phyloP scores from a whole-genome alignment of 1,140 invertebrate species.

The Steinernema feltiae region DNA sequence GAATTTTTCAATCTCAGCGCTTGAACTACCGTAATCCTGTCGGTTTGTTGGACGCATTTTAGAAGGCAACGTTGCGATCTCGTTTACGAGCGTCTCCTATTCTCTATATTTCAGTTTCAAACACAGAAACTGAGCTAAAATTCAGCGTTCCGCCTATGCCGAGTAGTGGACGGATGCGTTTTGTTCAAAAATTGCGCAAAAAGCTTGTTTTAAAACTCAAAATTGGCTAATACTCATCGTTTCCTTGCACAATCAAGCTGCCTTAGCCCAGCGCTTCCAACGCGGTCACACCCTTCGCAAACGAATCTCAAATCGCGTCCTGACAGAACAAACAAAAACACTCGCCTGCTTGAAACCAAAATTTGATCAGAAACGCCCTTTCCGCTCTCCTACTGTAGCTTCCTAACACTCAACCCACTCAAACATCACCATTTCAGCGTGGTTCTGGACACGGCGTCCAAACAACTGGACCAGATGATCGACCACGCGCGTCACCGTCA shows the following conservation, averaged over 20 bases:
- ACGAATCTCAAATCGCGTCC: not conserved
- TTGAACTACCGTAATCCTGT: too few relatives aligned
- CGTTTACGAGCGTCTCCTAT: not conserved
- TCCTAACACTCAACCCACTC: not conserved
- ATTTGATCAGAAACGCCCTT: not conserved
- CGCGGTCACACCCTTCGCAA: not conserved
- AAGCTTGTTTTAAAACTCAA: not conserved
- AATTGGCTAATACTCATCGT: not conserved
- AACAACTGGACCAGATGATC: slow-evolving; percentile 55
- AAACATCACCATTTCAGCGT: slow-evolving; percentile 44
- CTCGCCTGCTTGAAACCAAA: not conserved
- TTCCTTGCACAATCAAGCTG: too few relatives aligned
- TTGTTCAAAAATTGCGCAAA: not conserved
- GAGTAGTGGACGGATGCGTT: too few relatives aligned
- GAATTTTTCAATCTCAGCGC: too few relatives aligned
- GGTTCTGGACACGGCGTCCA: slow-evolving; percentile 49
- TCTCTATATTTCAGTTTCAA: not conserved
- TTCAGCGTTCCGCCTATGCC: too few relatives aligned
- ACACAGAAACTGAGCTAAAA: not conserved
- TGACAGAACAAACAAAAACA: not conserved
- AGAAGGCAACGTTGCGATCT: too few relatives aligned
- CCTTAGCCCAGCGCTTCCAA: too few relatives aligned
- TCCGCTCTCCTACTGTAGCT: not conserved
- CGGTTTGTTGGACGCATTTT: not conserved
- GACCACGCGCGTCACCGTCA: slow-evolving; percentile 49